Conservation (phyloP, 2,888 invertebrate species). For the Caenorhabditis sulstoni region DNA sequence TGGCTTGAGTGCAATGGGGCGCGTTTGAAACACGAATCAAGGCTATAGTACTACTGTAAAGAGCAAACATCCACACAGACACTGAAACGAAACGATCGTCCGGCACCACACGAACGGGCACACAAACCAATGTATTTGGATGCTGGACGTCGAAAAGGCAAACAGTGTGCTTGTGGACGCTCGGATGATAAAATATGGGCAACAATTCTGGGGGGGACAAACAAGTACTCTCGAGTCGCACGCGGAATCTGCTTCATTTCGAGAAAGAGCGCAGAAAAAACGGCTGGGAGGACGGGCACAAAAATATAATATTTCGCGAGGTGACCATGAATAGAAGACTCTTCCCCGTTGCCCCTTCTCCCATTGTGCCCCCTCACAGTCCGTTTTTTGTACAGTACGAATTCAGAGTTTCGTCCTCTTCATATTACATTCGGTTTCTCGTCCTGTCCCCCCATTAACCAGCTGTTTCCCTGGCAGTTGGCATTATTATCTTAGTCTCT, state of each 20-base stretch:
- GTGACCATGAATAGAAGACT: conserved; percentile 16
- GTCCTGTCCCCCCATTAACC: neutral
- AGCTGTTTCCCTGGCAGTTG: no score
- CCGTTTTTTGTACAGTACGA: conserved; percentile 6
- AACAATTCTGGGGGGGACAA: conserved; percentile 2
- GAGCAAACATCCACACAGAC: conserved; percentile 35
- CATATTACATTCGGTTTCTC: neutral
- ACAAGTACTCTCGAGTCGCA: neutral
- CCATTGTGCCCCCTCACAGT: conserved; percentile 2
- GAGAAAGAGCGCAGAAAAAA: no score
- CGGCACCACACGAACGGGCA: conserved; percentile 19
- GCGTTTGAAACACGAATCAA: no score
- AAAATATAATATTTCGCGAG: conserved; percentile 1
- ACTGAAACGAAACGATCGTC: conserved; percentile 18
- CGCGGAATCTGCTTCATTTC: conserved; percentile 12
- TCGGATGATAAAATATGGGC: conserved; percentile 28
- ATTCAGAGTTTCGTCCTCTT: neutral
- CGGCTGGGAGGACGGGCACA: neutral
- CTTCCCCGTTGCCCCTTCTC: conserved; percentile 9
- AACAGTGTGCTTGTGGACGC: conserved; percentile 18
- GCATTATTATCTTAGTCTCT: no score
- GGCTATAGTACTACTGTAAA: conserved; percentile 37
- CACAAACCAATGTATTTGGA: conserved; percentile 28
- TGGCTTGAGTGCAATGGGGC: no score
- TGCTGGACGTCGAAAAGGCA: conserved; percentile 42